Conservation (phyloP, 2,888 invertebrate species). For the Caenorhabditis angaria region DNA sequence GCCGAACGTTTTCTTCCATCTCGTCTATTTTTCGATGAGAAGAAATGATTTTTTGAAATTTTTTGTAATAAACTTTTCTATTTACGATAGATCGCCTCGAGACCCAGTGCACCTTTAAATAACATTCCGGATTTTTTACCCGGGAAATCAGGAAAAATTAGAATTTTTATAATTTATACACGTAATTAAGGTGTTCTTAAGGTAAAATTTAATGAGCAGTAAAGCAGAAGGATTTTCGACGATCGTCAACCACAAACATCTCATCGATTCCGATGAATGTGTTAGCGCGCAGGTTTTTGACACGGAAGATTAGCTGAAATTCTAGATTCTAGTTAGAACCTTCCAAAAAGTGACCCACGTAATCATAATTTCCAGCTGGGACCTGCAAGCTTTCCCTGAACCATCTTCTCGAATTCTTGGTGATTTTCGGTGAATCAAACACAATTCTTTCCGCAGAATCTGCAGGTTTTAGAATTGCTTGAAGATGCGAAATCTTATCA, state of each 20-base stretch:
- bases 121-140: neutral
- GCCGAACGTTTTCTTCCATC: conserved; percentile 36
- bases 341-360: conserved; percentile 55
- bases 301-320: conserved; percentile 66
- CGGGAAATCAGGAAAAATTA: too few species aligned
- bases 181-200: too few species aligned
- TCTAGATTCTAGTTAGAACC: too few species aligned
- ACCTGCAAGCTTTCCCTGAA: conserved; percentile 62
- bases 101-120: too few species aligned
- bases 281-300: conserved; percentile 55
- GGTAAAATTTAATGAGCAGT: conserved; percentile 14
- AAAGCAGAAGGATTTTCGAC: conserved; percentile 56
- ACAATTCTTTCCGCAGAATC: conserved; percentile 47
- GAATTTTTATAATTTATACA: too few species aligned
- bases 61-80: too few species aligned
- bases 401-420: conserved; percentile 58
- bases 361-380: conserved; percentile 60
- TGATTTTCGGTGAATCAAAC: conserved; percentile 50
- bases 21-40: conserved; percentile 25
- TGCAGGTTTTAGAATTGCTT: conserved; percentile 48
- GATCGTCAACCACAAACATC: conserved; percentile 59
- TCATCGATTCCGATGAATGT: conserved; percentile 66
- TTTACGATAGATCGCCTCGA: too few species aligned
- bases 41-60: too few species aligned
- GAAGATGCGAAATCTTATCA: conserved; percentile 46